Base-by-base conservation (phyloP, 2,888 invertebrate genomes). In the Villa cingulata region DNA sequence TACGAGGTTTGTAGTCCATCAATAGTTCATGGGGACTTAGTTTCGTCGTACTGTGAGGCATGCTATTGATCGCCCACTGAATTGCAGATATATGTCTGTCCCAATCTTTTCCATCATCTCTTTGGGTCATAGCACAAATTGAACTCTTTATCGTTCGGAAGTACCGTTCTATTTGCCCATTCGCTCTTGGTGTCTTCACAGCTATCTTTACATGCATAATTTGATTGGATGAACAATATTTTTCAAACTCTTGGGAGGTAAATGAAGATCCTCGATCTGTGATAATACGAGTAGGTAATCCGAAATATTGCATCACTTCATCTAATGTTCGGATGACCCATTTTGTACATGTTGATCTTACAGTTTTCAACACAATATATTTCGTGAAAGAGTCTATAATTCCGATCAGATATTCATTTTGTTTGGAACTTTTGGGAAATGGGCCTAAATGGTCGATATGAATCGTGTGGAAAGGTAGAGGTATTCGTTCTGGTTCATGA, bases 21-120 rank as follows among this genome's bases (percentile, higher is more conserved):
- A 45, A 32, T n/a, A 45, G 32, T 40, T 19, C 32, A 10, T 45
- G 45, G 14, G 39, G 34, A 2, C 19, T 37, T 32, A 32, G 20
- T 18, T 37, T 27, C 2, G 32, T 39, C 7, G 27, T 39, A 16
- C 16, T 19, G 39, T 45, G 29, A 39, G 10, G 10, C 23, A 39
- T 18, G 32, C 19, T 39, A 15, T 45, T 45, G 6, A 45, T 12
- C 3, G 18, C 40, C 41, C 41, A 46, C n/a, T 46, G 45, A n/a
- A 46, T 40, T n/a, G 41, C 45, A 19, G 19, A 16, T n/a, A 46
- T n/a, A n/a, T 40, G 18, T 20, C 34, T 42, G 15, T 46, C 46
- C 46, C 46, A n/a, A n/a, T n/a, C n/a, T n/a, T n/a, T n/a, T n/a
- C n/a, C n/a, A n/a, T n/a, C n/a, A n/a, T n/a, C n/a, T n/a, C n/a